Evolutionary conservation across 2,797 vertebrate species (phyloP), one percentile per base, ranked within the genome.

Genomic region (Coracias cyanogaster): DNA sequence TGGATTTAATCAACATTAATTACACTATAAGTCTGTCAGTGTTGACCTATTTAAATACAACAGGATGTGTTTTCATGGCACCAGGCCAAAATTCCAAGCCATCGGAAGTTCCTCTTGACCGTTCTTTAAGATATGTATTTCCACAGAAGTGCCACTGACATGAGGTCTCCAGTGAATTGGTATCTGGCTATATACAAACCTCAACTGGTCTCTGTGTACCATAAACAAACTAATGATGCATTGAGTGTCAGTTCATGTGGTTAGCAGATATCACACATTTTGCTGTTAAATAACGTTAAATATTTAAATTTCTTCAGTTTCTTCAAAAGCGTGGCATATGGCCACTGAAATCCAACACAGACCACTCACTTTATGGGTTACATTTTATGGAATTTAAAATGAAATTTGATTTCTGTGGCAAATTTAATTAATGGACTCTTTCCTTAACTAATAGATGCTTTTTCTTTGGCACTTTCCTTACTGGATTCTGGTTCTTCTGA

Each of bases 1-100:
- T 26, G 73, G 58, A 76, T 94, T 91, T 90, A 95, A 94, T 94
- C 89, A 91, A 86, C 61, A 91, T 46, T 91, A 91, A 94, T 95
- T 91, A 70, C 7, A 7, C 35, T 45, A 0, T n/a, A 41, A 76
- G 28, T 80, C 90, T 90, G 74, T 84, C 80, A 89, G 14, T 45
- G 29, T 16, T 94, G 88, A 92, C 85, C 80, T 88, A 89, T 84
- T 96, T 94, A 88, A 90, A 76, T 79, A 37, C 12, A 94, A 71
- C 52, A 78, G 73, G 73, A 76, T 86, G 33, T 58, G 61, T 66
- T 94, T 90, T 64, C 82, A 70, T 70, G 92, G 93, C 82, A 93
- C 13, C 9, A 45, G 46, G 61, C 84, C 82, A 88, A 84, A 66
- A 83, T 58, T 12, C 41, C 21, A 51, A 76, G 25, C 7, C 61